Conservation (phyloP, 2,888 invertebrate species). For the Polydrusus tereticollis region DNA sequence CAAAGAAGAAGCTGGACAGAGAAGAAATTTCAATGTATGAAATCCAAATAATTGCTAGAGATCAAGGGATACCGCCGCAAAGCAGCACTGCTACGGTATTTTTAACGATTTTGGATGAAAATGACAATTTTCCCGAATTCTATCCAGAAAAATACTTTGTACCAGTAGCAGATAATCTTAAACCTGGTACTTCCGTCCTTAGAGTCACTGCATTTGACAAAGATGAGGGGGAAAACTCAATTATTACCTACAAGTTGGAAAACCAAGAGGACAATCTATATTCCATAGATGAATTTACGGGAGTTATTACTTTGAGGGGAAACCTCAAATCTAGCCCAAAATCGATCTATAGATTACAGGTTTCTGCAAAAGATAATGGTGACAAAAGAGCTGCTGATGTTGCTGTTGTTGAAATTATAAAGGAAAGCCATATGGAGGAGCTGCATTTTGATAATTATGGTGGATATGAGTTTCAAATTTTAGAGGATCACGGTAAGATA, state of each 20-base stretch:
- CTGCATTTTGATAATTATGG: constrained; percentile 82
- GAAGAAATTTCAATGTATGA: constrained; percentile 84
- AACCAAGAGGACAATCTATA: constrained; percentile 86
- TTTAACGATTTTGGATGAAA: constrained; percentile 86
- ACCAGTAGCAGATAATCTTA: constrained; percentile 77
- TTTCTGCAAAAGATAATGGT: constrained; percentile 87
- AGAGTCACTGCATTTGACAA: constrained; percentile 86
- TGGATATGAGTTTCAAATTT: constrained; percentile 85
- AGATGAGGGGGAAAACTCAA: constrained; percentile 91
- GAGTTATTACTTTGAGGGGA: constrained; percentile 79
- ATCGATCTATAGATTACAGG: constrained; percentile 78
- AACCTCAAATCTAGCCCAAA: constrained; percentile 76
- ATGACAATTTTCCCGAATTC: constrained; percentile 93
- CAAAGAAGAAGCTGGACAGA: constrained; percentile 83
- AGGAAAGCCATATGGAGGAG: constrained; percentile 78
- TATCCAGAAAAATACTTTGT: constrained; percentile 91
- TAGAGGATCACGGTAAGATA: constrained; percentile 74
- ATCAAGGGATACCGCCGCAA: constrained; percentile 91
- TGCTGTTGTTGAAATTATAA: constrained; percentile 85
- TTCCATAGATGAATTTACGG: constrained; percentile 82
- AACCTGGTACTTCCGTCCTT: constrained; percentile 75
- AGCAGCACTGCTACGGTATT: constrained; percentile 91
- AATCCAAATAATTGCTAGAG: constrained; percentile 88
- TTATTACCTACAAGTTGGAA: constrained; percentile 82
- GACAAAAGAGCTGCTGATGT: constrained; percentile 80